These are phyloP conservation scores for Argyresthia goedartella DNA, from an alignment of 2,888 invertebrate genomes.

Conservation along the genomic window DNA sequence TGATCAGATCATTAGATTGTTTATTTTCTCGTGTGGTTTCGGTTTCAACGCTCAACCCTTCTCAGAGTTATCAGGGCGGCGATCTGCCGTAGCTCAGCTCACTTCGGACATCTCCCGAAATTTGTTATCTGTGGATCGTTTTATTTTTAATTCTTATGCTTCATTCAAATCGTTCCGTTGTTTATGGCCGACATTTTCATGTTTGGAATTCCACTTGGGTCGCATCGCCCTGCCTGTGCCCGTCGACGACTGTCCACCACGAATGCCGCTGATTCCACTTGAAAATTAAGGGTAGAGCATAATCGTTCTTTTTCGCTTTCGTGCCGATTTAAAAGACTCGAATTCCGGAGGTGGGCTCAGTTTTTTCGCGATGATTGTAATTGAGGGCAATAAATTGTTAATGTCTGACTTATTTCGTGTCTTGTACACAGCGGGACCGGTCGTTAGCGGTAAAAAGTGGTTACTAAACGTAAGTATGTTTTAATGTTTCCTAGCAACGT, in stretches of 20 bases:
- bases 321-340: constrained; percentile 43
- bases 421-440: constrained; percentile 29
- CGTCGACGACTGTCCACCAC: constrained; percentile 23
- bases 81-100: constrained; percentile 40
- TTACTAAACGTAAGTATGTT: constrained; percentile 22
- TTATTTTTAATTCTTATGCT: constrained; percentile 55
- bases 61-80: constrained; percentile 46
- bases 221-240: constrained; percentile 14
- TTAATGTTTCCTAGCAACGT: constrained; percentile 45
- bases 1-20: constrained; percentile 47
- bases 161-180: constrained; percentile 68
- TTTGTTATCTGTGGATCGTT: constrained; percentile 47
- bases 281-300: constrained; percentile 43
- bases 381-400: constrained; percentile 62
- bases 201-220: constrained; percentile 52
- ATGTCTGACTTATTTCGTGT: constrained; percentile 47
- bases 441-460: constrained; percentile 44
- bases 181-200: constrained; percentile 69
- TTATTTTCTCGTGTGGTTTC: constrained; percentile 53
- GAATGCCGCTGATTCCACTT: constrained; percentile 56
- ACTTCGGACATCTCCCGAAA: constrained; percentile 45
- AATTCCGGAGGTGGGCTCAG: constrained; percentile 41
- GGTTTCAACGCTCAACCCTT: constrained; percentile 58
- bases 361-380: constrained; percentile 63
- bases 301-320: constrained; percentile 48